Conservation (phyloP, 2,797 vertebrate species). For the Sebastes matsubarae region DNA sequence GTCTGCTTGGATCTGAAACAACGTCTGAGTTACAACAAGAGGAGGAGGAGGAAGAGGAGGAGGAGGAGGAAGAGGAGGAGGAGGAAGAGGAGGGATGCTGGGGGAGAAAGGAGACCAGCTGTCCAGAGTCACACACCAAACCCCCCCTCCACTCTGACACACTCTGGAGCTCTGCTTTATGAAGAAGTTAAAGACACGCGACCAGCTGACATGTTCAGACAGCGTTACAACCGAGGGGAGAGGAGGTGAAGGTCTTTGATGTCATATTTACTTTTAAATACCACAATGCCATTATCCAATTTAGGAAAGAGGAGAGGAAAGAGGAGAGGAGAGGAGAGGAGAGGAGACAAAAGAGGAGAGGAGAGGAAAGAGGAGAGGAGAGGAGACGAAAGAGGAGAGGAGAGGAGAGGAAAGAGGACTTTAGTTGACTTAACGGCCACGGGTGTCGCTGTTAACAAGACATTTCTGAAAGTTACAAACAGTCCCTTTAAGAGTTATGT, state of each 20-base stretch:
- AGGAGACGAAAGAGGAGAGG: fast-evolving
- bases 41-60: too few relatives aligned
- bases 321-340: too few relatives aligned
- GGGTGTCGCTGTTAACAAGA: too few relatives aligned
- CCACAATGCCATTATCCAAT: not conserved
- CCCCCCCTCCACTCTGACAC: not conserved
- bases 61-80: too few relatives aligned
- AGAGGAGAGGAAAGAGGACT: too few relatives aligned
- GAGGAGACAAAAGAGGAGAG: too few relatives aligned
- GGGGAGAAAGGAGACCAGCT: conserved; percentile 40
- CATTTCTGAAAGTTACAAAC: too few relatives aligned
- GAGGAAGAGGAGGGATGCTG: conserved; percentile 7
- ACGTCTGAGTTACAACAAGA: not conserved
- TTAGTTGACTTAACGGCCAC: too few relatives aligned
- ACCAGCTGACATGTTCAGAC: conserved; percentile 23
- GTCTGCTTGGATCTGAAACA: not conserved
- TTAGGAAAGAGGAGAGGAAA: too few relatives aligned
- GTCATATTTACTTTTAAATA: not conserved
- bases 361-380: too few relatives aligned
- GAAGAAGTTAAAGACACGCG: conserved; percentile 14
- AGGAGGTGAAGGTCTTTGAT: not conserved
- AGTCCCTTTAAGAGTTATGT: too few relatives aligned
- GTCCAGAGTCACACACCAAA: not conserved
- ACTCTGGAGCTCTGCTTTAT: not conserved
- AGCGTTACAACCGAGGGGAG: not conserved